Evolutionary conservation across 2,888 invertebrate genomes (phyloP).

Genomic region (Pyrrhia umbra): DNA sequence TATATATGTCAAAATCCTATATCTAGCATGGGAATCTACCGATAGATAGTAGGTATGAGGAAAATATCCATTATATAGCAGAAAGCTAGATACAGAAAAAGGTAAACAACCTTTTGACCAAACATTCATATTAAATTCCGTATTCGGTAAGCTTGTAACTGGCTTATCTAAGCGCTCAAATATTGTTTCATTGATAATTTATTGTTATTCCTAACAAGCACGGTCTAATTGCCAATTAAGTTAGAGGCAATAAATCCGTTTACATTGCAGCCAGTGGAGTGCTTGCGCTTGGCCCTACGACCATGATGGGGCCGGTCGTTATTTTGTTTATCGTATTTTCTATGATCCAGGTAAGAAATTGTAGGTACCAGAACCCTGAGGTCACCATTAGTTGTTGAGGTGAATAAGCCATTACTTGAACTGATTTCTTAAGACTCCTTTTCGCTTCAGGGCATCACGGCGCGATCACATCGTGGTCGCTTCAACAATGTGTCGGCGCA

Average conservation of each 20-base stretch:
- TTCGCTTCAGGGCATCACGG: neutral
- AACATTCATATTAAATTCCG: too few relatives aligned
- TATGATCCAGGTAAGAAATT: constrained; percentile 36
- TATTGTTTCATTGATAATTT: constrained; percentile 3
- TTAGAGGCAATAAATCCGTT: constrained; percentile 17
- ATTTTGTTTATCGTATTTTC: constrained; percentile 26
- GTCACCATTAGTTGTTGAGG: neutral
- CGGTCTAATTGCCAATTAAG: constrained; percentile 37
- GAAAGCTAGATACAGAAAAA: too few relatives aligned
- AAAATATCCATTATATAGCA: too few relatives aligned
- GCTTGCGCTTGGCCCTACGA: constrained; percentile 12
- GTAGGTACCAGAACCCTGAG: neutral
- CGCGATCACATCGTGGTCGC: constrained; percentile 3
- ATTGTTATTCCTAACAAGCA: constrained; percentile 25
- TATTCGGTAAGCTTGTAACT: neutral
- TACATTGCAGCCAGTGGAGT: constrained; percentile 11
- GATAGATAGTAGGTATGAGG: too few relatives aligned
- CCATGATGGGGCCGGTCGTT: constrained; percentile 11
- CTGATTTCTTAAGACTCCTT: neutral
- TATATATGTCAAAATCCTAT: too few relatives aligned
- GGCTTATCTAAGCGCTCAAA: constrained; percentile 11
- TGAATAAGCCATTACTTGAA: too few relatives aligned
- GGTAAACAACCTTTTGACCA: too few relatives aligned
- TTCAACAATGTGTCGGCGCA: constrained; percentile 66
- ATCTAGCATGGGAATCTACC: too few relatives aligned